Evolutionary conservation across 1,140 invertebrate genomes (phyloP).

Genomic region (Thalassaphorura encarpata): DNA sequence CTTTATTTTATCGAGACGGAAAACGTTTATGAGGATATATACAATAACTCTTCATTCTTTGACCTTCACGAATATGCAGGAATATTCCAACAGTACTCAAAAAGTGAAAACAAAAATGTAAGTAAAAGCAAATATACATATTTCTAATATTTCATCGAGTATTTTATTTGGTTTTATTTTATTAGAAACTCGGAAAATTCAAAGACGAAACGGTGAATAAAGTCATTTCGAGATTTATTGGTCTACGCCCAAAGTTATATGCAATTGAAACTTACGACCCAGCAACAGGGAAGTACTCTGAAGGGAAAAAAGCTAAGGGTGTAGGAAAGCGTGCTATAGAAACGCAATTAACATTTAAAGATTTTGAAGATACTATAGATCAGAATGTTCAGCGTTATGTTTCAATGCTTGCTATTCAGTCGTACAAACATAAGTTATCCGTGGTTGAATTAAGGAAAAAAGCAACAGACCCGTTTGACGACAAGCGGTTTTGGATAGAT

Average conservation of each 20-base stretch:
- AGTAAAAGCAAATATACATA: too few species aligned
- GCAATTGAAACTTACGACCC: not conserved
- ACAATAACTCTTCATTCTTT: not conserved
- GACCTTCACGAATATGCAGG: slow-evolving; percentile 6
- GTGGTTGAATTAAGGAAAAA: not conserved
- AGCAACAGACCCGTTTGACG: not conserved
- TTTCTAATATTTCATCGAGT: too few species aligned
- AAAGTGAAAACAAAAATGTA: slow-evolving; percentile 10
- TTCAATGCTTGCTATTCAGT: not conserved
- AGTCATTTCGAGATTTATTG: not conserved
- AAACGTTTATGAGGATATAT: slow-evolving; percentile 5
- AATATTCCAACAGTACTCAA: not conserved
- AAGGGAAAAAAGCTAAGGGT: not conserved
- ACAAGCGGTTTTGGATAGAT: slow-evolving; percentile 6
- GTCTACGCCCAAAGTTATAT: slow-evolving; percentile 8
- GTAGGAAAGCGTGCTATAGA: not conserved
- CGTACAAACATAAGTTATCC: not conserved
- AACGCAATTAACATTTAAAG: not conserved
- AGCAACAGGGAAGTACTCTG: not conserved
- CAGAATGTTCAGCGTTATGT: not conserved
- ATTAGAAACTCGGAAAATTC: slow-evolving; percentile 4
- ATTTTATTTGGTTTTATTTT: too few species aligned
- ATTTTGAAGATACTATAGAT: slow-evolving; percentile 4
- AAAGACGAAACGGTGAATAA: not conserved
- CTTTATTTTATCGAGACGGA: not conserved